Conservation (phyloP, 2,797 vertebrate species). For the Falco naumanni region DNA sequence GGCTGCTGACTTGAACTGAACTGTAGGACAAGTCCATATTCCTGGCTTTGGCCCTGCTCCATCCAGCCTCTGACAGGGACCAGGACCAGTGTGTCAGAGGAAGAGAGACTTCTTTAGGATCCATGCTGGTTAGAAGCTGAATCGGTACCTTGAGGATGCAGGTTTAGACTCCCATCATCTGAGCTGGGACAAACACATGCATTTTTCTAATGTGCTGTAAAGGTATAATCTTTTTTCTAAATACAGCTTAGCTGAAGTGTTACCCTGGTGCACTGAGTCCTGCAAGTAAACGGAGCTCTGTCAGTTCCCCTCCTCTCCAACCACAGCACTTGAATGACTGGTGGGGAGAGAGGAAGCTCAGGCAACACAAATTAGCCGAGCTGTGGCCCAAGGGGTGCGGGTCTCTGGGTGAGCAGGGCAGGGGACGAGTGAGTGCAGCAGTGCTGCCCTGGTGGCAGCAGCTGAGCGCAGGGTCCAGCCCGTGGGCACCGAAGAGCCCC, state of each 20-base stretch:
- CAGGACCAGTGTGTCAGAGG: not conserved
- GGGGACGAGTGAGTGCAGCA: not conserved
- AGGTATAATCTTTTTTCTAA: not conserved
- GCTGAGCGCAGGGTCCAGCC: not conserved
- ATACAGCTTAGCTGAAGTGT: not conserved
- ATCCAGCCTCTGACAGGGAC: not conserved
- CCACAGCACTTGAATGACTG: not conserved
- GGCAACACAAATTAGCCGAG: not conserved
- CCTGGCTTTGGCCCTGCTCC: not conserved
- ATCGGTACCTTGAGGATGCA: not conserved
- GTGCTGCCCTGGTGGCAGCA: not conserved
- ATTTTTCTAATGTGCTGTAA: not conserved
- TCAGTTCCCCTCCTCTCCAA: not conserved
- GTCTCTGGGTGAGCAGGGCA: not conserved
- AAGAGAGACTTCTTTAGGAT: not conserved
- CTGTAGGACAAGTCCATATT: not conserved
- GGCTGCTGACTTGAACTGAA: not conserved
- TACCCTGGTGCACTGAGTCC: not conserved
- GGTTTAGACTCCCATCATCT: not conserved
- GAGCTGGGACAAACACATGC: fast-evolving
- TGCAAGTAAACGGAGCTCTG: not conserved
- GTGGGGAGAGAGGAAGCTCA: not conserved
- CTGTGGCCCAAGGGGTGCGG: not conserved
- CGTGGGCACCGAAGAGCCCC: not conserved
- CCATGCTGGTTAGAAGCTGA: not conserved